A percentile compares a stretch with the other conserved stretches of the same genome.
Evolutionary conservation across 1,140 invertebrate species (phyloP).

Genomic region (Harpegnathos saltator): DNA sequence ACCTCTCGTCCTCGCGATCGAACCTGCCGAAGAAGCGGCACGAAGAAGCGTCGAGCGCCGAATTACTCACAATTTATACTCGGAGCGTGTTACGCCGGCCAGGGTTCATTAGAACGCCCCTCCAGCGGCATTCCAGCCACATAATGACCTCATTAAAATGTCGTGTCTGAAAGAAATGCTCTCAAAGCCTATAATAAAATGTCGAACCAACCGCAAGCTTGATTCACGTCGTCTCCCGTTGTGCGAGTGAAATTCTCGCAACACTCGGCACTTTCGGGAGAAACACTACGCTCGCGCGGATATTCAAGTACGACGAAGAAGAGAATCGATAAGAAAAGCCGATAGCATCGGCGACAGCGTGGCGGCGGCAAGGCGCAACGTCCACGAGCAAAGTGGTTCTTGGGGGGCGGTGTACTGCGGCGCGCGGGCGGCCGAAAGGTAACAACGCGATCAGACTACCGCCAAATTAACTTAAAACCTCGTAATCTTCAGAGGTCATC

Average conservation of each 20-base stretch:
- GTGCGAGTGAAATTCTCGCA: not conserved
- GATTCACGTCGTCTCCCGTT: no score
- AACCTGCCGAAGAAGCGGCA: not conserved
- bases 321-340: not conserved
- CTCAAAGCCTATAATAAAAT: no score
- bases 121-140: no score
- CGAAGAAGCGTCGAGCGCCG: no score
- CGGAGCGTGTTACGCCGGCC: no score
- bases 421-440: slow-evolving; percentile 10
- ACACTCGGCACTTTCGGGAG: not conserved
- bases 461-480: slow-evolving; percentile 62
- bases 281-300: not conserved
- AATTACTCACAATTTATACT: no score
- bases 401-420: slow-evolving; percentile 14
- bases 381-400: no score
- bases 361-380: not conserved
- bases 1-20: not conserved
- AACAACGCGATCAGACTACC: slow-evolving; percentile 55
- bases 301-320: not conserved
- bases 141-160: no score
- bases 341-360: not conserved
- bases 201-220: no score
- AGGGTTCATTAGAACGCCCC: no score
- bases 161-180: no score
- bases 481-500: slow-evolving; percentile 74